A percentile compares a stretch with the other conserved stretches of the same genome.
phyloP scores from a whole-genome alignment of 2,113 vertebrate genomes.

The Antidorcas marsupialis region DNA sequence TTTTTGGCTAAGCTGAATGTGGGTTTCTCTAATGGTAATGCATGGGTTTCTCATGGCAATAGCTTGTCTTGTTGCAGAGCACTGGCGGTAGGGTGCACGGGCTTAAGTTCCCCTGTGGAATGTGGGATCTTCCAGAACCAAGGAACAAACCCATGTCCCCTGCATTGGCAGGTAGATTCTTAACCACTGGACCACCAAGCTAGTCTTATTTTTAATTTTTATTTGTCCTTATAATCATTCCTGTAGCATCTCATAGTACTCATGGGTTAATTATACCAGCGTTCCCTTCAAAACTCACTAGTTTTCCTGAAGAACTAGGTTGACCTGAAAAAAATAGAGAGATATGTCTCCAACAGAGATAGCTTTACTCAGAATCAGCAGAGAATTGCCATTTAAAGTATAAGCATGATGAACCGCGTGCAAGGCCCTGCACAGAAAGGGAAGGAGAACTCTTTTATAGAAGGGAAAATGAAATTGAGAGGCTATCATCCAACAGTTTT shows the following conservation, averaged over 20 bases:
- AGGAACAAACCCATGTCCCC: not conserved
- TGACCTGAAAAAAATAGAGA: not conserved
- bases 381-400: not conserved
- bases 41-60: rapidly evolving
- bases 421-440: not conserved
- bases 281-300: not conserved
- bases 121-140: not conserved
- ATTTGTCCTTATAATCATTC: not conserved
- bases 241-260: not conserved
- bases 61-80: not conserved
- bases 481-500: not conserved
- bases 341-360: not conserved
- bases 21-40: not conserved
- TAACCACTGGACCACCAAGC: not conserved
- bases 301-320: not conserved
- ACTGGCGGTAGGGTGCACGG: rapidly evolving
- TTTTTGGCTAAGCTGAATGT: not conserved
- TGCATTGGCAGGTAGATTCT: not conserved
- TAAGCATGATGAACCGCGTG: not conserved
- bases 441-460: not conserved
- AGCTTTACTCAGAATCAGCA: not conserved
- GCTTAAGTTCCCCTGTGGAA: not conserved
- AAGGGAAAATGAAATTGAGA: not conserved
- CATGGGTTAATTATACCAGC: not conserved
- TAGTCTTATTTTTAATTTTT: not conserved